phyloP scores from a whole-genome alignment of 2,888 invertebrate genomes.

The Sinohyriopsis cumingii region DNA sequence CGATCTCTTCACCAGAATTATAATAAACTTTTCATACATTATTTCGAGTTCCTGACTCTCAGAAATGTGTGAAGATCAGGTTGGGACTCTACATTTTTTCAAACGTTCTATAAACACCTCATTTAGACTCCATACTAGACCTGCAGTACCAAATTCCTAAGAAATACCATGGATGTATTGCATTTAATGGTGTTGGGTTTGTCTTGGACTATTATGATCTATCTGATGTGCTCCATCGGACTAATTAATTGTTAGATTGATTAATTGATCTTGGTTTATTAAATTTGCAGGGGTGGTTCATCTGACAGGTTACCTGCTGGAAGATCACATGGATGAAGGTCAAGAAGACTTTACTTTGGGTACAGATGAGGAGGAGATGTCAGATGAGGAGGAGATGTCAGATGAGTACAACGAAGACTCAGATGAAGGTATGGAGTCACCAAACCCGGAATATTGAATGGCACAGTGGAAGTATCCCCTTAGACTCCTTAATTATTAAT shows the following conservation, averaged over 20 bases:
- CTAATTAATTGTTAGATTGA: background rate
- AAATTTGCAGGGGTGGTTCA: slow-evolving; percentile 61
- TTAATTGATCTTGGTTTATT: background rate
- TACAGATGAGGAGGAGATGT: slow-evolving; percentile 12
- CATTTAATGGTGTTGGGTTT: background rate
- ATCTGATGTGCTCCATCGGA: too few species aligned
- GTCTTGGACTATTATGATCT: background rate
- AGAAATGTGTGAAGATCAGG: too few species aligned
- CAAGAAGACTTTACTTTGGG: slow-evolving; percentile 68
- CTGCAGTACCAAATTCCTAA: too few species aligned
- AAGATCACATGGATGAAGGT: slow-evolving; percentile 70
- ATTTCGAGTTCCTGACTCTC: too few species aligned
- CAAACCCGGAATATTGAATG: background rate
- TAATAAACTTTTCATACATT: too few species aligned
- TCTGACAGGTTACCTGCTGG: slow-evolving; percentile 68
- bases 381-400: slow-evolving; percentile 6
- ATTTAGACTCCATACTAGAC: too few species aligned
- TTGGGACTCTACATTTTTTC: too few species aligned
- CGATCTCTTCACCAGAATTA: too few species aligned
- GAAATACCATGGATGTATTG: too few species aligned
- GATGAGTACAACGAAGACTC: slow-evolving; percentile 17
- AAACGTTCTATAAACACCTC: too few species aligned
- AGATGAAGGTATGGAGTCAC: slow-evolving; percentile 15
- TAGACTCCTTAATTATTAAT: slow-evolving; percentile 10
- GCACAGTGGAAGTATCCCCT: background rate